These are phyloP conservation scores for Odontocerum albicorne DNA, from an alignment of 2,888 invertebrate genomes.

Conservation along the genomic window DNA sequence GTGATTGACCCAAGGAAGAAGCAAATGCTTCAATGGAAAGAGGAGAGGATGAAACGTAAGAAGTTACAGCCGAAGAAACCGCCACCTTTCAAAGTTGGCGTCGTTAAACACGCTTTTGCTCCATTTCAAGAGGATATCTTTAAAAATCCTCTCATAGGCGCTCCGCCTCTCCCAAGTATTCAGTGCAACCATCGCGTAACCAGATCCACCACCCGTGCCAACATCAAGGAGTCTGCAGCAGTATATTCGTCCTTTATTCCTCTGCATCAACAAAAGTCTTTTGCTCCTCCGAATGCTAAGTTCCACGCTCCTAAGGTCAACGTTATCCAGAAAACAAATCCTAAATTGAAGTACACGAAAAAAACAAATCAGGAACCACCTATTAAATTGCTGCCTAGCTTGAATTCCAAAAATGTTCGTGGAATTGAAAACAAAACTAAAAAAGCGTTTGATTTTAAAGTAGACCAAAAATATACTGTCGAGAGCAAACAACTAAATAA, in stretches of 20 bases:
- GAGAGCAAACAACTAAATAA: background rate
- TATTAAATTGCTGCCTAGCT: slow-evolving; percentile 2
- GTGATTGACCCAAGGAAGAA: slow-evolving; percentile 24
- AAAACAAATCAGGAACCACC: slow-evolving; percentile 39
- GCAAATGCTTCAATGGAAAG: slow-evolving; percentile 29
- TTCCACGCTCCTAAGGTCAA: slow-evolving; percentile 54
- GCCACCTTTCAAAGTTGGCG: slow-evolving; percentile 32
- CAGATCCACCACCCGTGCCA: slow-evolving; percentile 19
- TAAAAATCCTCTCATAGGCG: slow-evolving; percentile 18
- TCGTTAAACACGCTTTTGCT: slow-evolving; percentile 18
- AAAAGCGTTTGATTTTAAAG: slow-evolving; percentile 17
- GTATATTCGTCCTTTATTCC: background rate
- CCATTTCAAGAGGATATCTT: slow-evolving; percentile 29
- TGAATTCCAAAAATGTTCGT: background rate
- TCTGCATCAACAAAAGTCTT: slow-evolving; percentile 43
- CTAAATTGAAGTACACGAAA: slow-evolving; percentile 33
- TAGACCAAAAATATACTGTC: background rate
- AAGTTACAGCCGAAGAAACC: slow-evolving; percentile 25
- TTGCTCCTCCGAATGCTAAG: slow-evolving; percentile 57
- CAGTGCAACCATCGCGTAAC: slow-evolving; percentile 18
- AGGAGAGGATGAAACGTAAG: slow-evolving; percentile 20
- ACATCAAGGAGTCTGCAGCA: background rate
- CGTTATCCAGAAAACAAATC: slow-evolving; percentile 38
- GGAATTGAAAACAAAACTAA: background rate
- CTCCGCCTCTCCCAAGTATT: background rate